Evolutionary conservation across 64 coral and sea anemone genomes (phyloP).

Genomic region (Pocillopora verrucosa): DNA sequence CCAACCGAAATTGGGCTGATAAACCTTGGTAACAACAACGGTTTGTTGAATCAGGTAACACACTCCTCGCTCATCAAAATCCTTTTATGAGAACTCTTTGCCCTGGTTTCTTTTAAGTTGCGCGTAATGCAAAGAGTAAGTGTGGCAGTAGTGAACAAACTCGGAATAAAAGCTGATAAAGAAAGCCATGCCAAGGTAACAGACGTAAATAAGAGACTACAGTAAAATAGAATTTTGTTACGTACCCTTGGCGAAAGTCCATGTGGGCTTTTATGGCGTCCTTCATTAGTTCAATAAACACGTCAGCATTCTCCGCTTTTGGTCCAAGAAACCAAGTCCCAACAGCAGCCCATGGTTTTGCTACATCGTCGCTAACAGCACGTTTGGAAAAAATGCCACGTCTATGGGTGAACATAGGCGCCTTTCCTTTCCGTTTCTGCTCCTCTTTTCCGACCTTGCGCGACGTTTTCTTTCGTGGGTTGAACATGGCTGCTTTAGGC

Average conservation of each 20-base stretch:
- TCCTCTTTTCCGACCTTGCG: not conserved
- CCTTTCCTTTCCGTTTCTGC: not conserved
- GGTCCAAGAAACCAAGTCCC: slow-evolving; percentile 78
- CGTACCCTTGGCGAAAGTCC: slow-evolving; percentile 46
- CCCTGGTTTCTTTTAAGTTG: no score
- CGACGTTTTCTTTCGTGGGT: not conserved
- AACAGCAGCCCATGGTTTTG: slow-evolving; percentile 55
- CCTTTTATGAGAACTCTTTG: no score
- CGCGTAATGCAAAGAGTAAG: no score
- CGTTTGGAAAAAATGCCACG: not conserved
- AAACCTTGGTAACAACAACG: no score
- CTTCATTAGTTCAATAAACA: slow-evolving; percentile 33
- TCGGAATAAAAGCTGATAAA: no score
- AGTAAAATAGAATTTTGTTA: not conserved
- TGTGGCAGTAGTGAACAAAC: no score
- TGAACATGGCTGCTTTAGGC: not conserved
- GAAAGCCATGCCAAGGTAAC: no score
- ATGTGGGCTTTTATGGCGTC: slow-evolving; percentile 38
- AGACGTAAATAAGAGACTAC: no score
- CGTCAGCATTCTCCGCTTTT: slow-evolving; percentile 59
- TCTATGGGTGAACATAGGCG: not conserved
- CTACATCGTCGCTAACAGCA: not conserved
- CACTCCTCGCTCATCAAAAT: no score
- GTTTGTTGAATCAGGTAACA: no score
- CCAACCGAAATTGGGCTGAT: no score